These are phyloP conservation scores for Balearica regulorum DNA, from an alignment of 2,797 vertebrate species.

Conservation along the genomic window DNA sequence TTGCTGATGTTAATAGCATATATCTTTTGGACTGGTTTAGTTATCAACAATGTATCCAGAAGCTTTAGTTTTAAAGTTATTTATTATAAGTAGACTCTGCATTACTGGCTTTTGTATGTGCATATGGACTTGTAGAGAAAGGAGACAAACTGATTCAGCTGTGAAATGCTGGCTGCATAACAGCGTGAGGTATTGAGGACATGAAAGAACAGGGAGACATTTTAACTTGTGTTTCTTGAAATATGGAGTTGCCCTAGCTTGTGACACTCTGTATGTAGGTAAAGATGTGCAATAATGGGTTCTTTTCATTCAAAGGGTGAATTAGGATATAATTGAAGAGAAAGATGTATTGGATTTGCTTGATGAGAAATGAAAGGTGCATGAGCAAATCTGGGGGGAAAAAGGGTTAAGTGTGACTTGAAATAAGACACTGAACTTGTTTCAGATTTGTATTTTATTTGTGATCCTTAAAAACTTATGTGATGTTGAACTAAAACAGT, in stretches of 20 bases:
- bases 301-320: not conserved
- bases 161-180: not conserved
- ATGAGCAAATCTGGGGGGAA: rapidly evolving
- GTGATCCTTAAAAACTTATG: not conserved
- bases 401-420: not conserved
- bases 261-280: not conserved
- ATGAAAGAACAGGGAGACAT: not conserved
- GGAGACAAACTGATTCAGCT: not conserved
- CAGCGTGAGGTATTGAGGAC: not conserved
- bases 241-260: not conserved
- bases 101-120: not conserved
- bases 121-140: not conserved
- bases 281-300: not conserved
- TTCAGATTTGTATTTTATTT: not conserved
- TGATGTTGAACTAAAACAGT: not conserved
- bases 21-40: not conserved
- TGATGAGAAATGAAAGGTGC: not conserved
- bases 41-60: not conserved
- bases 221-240: not conserved
- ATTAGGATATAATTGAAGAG: not conserved
- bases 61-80: not conserved
- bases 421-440: not conserved
- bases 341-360: not conserved
- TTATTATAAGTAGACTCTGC: not conserved
- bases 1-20: not conserved